These are phyloP conservation scores for Mastigias papua DNA, from an alignment of 30 jellyfish, hydroid and myxozoan species.

Conservation along the genomic window DNA sequence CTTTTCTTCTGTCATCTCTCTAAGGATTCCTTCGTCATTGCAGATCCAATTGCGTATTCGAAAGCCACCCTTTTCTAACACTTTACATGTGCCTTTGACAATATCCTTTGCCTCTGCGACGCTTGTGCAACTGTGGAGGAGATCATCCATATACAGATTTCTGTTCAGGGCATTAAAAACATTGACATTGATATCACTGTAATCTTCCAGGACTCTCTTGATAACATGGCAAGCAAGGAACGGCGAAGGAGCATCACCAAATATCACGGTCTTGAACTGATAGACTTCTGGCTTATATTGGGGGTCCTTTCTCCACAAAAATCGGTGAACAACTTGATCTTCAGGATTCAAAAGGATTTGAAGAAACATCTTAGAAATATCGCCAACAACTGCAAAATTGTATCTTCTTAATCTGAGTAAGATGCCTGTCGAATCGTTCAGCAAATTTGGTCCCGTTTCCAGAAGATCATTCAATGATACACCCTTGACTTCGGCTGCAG, in stretches of 20 bases:
- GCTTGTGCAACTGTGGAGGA: slow-evolving; percentile 58
- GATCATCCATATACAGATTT: slow-evolving; percentile 53
- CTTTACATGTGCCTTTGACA: slow-evolving; percentile 59
- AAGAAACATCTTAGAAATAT: slow-evolving; percentile 46
- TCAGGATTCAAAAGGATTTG: slow-evolving; percentile 41
- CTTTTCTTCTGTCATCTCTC: slow-evolving; percentile 51
- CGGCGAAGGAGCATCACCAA: slow-evolving; percentile 59
- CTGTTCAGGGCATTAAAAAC: slow-evolving; percentile 38
- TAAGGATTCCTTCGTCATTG: slow-evolving; percentile 30
- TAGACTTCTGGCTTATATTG: slow-evolving; percentile 41
- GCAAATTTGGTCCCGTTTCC: slow-evolving; percentile 40
- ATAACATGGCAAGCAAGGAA: slow-evolving; percentile 40
- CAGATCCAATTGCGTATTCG: slow-evolving; percentile 53
- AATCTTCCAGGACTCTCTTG: slow-evolving; percentile 47
- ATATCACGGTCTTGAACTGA: slow-evolving; percentile 46
- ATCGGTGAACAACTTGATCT: slow-evolving; percentile 56
- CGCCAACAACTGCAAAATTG: slow-evolving; percentile 39
- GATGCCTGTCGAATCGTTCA: slow-evolving; percentile 46
- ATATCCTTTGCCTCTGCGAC: slow-evolving; percentile 49
- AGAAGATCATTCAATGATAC: slow-evolving; percentile 35
- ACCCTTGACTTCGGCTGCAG: slow-evolving; percentile 53
- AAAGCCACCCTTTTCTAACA: slow-evolving; percentile 42
- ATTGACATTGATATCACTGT: slow-evolving; percentile 30
- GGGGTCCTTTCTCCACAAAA: slow-evolving; percentile 60
- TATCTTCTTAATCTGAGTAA: slow-evolving; percentile 52